Evolutionary conservation across 35 echinoderm and acorn worm species (phyloP).

Genomic region (Apostichopus parvimensis): DNA sequence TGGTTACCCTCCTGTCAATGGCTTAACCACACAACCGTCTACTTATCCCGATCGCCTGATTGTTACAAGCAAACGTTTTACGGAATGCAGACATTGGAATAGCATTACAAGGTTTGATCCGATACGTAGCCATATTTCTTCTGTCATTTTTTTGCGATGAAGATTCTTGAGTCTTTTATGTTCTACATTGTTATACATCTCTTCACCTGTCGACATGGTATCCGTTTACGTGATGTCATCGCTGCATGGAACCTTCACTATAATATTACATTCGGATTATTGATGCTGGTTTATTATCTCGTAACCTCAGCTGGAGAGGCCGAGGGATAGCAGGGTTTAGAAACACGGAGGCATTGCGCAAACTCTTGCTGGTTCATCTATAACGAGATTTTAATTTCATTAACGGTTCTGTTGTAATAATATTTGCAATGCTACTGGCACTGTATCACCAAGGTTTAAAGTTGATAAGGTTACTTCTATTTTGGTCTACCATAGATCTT

Average conservation of each 20-base stretch:
- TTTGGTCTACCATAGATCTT: neutral
- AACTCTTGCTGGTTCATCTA: neutral
- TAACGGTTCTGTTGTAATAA: constrained; percentile 20
- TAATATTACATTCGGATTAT: constrained; percentile 11
- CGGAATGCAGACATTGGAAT: too few relatives aligned
- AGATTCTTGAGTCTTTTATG: too few relatives aligned
- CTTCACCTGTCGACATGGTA: neutral
- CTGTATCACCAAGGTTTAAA: constrained; percentile 18
- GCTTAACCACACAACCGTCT: too few relatives aligned
- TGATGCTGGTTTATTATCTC: neutral
- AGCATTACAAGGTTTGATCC: too few relatives aligned
- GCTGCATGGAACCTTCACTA: neutral
- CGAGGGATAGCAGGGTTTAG: neutral
- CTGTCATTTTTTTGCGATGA: too few relatives aligned
- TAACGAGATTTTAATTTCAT: constrained; percentile 42
- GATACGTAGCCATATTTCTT: too few relatives aligned
- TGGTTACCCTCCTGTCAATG: too few relatives aligned
- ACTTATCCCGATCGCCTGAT: too few relatives aligned
- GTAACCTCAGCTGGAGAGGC: constrained; percentile 10
- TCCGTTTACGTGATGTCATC: neutral
- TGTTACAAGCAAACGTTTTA: too few relatives aligned
- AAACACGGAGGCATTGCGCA: neutral
- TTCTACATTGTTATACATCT: too few relatives aligned
- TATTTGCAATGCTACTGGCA: constrained; percentile 30
- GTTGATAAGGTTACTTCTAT: neutral